These are phyloP conservation scores for Tetranychus truncatus DNA, from an alignment of 2,888 invertebrate species.

Conservation along the genomic window DNA sequence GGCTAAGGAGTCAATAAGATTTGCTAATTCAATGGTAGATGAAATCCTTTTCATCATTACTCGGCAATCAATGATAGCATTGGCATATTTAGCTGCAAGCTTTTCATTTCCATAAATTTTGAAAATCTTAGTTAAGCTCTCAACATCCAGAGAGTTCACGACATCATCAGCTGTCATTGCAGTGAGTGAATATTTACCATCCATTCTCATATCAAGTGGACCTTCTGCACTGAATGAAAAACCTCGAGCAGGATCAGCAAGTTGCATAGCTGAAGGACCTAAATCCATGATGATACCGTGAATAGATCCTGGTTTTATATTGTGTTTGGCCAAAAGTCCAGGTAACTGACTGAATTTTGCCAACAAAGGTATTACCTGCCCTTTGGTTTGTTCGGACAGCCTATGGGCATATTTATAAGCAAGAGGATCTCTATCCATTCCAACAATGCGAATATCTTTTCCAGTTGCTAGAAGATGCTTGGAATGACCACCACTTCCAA, in stretches of 20 bases:
- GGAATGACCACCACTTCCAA: conserved; percentile 83
- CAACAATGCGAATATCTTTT: conserved; percentile 48
- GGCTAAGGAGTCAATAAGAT: conserved; percentile 36
- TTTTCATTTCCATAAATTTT: conserved; percentile 82
- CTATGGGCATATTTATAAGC: conserved; percentile 50
- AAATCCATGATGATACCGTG: conserved; percentile 80
- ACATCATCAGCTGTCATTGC: conserved; percentile 71
- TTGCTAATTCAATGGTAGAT: conserved; percentile 50
- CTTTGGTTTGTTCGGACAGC: conserved; percentile 37
- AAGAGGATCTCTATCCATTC: conserved; percentile 69
- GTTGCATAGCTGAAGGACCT: conserved; percentile 89
- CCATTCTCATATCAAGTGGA: conserved; percentile 90
- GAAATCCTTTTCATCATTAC: conserved; percentile 52
- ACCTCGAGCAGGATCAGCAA: conserved; percentile 59
- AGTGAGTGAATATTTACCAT: conserved; percentile 45
- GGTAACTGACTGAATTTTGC: conserved; percentile 77
- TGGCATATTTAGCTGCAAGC: conserved; percentile 62
- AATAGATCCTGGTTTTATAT: conserved; percentile 43
- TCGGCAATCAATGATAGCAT: conserved; percentile 64
- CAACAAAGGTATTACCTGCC: conserved; percentile 53
- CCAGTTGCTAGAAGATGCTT: conserved; percentile 48
- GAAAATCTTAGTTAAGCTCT: conserved; percentile 60
- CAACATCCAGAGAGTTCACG: conserved; percentile 55
- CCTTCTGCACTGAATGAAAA: conserved; percentile 69
- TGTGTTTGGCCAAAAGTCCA: conserved; percentile 41